Conservation (phyloP, 1,140 invertebrate genomes). For the Zaprionus camerounensis region DNA sequence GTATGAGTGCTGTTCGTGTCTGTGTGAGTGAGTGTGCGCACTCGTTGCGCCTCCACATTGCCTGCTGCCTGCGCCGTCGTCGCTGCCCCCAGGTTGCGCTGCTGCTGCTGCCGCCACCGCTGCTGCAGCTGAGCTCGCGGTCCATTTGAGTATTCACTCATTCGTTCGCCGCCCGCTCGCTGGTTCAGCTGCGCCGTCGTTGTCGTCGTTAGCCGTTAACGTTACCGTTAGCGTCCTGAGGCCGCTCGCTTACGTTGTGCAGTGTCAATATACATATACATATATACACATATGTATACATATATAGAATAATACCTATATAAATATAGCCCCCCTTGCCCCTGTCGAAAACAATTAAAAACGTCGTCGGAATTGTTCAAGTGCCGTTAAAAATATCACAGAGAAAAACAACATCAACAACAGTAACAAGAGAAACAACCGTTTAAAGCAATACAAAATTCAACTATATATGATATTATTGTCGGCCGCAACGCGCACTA, state of each 20-base stretch:
- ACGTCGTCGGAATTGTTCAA: constrained; percentile 32
- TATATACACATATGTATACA: background rate
- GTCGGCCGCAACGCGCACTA: constrained; percentile 48
- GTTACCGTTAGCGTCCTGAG: constrained; percentile 24
- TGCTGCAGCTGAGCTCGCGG: constrained; percentile 69
- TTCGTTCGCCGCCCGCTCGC: constrained; percentile 79
- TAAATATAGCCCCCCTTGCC: constrained; percentile 6
- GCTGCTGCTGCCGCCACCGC: constrained; percentile 31
- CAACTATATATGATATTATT: constrained; percentile 1
- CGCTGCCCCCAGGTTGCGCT: constrained; percentile 28
- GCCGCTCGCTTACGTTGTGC: constrained; percentile 24
- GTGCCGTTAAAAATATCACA: constrained; percentile 22
- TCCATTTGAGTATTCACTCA: constrained; percentile 80
- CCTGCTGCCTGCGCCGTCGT: constrained; percentile 55
- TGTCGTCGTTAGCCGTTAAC: constrained; percentile 43
- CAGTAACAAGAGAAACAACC: constrained; percentile 1
- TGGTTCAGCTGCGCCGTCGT: constrained; percentile 74
- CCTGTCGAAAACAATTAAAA: constrained; percentile 19
- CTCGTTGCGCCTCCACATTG: constrained; percentile 75
- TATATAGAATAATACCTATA: constrained; percentile 2
- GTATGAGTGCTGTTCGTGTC: constrained; percentile 26
- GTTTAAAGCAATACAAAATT: constrained; percentile 13
- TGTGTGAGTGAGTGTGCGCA: constrained; percentile 67
- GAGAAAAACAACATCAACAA: background rate
- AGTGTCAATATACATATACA: constrained; percentile 22